Evolutionary conservation across 2,888 invertebrate species (phyloP).

Genomic region (Tortricodes alternella): DNA sequence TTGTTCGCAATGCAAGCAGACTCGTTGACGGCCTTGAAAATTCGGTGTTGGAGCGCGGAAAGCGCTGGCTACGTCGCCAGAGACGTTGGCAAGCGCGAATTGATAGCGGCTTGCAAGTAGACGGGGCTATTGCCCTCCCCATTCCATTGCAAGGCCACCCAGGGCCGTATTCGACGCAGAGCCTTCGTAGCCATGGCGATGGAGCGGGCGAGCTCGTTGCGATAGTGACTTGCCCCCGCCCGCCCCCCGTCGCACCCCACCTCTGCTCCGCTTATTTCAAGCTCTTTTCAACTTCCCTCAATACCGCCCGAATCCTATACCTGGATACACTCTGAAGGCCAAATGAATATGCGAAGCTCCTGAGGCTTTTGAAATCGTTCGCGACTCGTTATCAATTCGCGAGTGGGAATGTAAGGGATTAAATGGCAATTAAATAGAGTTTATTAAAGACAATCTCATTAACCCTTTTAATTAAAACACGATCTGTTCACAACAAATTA

Average conservation of each 20-base stretch:
- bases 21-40: slow-evolving; percentile 64
- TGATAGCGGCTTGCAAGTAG: slow-evolving; percentile 70
- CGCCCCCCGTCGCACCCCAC: slow-evolving; percentile 37
- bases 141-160: slow-evolving; percentile 82
- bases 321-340: slow-evolving; percentile 55
- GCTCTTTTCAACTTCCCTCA: slow-evolving; percentile 77
- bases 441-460: slow-evolving; percentile 6
- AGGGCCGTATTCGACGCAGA: slow-evolving; percentile 72
- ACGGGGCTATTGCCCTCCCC: slow-evolving; percentile 82
- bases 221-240: slow-evolving; percentile 67
- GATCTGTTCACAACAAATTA: slow-evolving; percentile 5
- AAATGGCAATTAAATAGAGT: slow-evolving; percentile 13
- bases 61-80: slow-evolving; percentile 49
- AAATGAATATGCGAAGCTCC: slow-evolving; percentile 41
- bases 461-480: slow-evolving; percentile 12
- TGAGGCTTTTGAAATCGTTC: slow-evolving; percentile 16
- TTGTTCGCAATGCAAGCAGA: slow-evolving; percentile 57
- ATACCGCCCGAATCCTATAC: slow-evolving; percentile 71
- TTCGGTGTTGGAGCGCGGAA: slow-evolving; percentile 32
- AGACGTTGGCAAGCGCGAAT: slow-evolving; percentile 71
- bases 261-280: slow-evolving; percentile 58
- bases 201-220: slow-evolving; percentile 69
- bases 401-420: slow-evolving; percentile 20
- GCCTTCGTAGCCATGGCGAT: slow-evolving; percentile 71
- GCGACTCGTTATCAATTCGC: background rate